These are phyloP conservation scores for Thunnus maccoyii DNA, from an alignment of 2,113 vertebrate species.

Conservation along the genomic window DNA sequence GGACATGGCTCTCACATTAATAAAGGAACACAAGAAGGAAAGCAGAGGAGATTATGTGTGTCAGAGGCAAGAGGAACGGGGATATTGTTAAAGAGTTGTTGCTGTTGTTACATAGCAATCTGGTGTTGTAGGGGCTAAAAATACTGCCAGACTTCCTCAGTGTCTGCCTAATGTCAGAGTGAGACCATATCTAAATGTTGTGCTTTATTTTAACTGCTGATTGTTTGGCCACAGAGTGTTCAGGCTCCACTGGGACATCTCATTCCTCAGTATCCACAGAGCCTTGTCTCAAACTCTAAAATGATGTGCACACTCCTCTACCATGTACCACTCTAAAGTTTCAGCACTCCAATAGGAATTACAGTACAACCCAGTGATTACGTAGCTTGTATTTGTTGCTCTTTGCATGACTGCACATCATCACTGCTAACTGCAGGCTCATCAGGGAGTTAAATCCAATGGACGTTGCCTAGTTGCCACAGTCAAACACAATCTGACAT, in stretches of 20 bases:
- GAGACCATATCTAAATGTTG: conserved; percentile 1
- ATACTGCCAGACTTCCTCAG: conserved; percentile 9
- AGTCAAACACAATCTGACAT: not conserved
- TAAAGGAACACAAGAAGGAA: conserved; percentile 8
- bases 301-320: not conserved
- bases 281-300: not conserved
- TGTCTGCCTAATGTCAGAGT: conserved; percentile 40
- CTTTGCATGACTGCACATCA: conserved; percentile 20
- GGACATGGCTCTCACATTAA: conserved; percentile 18
- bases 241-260: not conserved
- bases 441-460: not conserved
- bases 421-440: conserved; percentile 3
- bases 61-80: conserved; percentile 17
- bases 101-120: not conserved
- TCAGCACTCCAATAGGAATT: no score
- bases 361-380: not conserved
- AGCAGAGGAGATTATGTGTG: conserved; percentile 29
- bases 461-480: conserved; percentile 12
- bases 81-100: not conserved
- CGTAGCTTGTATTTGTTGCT: not conserved
- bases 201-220: conserved; percentile 13
- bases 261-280: not conserved
- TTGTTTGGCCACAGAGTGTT: not conserved
- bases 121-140: conserved; percentile 10
- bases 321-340: not conserved